A percentile compares a stretch with the other conserved stretches of the same genome.
Evolutionary conservation across 2,888 invertebrate genomes (phyloP).

Genomic region (Oscheius sp.): DNA sequence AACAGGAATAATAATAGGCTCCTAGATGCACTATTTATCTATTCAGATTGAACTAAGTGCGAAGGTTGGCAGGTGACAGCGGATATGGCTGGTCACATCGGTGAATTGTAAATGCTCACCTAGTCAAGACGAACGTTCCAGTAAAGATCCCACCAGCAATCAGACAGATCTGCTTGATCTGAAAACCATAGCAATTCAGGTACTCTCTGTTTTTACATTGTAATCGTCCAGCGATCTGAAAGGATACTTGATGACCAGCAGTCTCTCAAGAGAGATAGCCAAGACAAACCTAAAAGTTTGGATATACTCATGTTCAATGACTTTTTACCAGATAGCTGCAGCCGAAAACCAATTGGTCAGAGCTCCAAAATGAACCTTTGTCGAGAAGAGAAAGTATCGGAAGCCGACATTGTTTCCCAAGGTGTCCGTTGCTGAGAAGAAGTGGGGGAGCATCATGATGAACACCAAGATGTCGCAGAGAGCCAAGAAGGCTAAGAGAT

Average conservation of each 20-base stretch:
- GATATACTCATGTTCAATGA: not conserved
- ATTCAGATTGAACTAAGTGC: not conserved
- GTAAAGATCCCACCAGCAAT: constrained; percentile 48
- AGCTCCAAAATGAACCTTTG: constrained; percentile 57
- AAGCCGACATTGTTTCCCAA: constrained; percentile 45
- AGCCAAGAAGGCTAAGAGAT: constrained; percentile 58
- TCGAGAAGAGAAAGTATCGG: constrained; percentile 55
- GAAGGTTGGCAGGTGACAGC: not conserved
- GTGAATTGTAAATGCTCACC: constrained; percentile 11
- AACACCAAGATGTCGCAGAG: constrained; percentile 62
- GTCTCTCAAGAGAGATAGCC: constrained; percentile 61
- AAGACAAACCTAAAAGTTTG: constrained; percentile 55
- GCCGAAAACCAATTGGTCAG: constrained; percentile 64
- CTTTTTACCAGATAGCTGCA: constrained; percentile 59
- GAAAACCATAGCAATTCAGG: constrained; percentile 19
- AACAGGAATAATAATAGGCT: too few species aligned
- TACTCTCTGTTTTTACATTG: constrained; percentile 43
- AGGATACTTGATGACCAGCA: constrained; percentile 63
- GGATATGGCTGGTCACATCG: too few species aligned
- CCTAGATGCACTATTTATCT: too few species aligned
- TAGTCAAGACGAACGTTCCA: constrained; percentile 49
- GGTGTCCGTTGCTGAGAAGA: constrained; percentile 49
- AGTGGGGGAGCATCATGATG: constrained; percentile 57
- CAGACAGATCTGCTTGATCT: constrained; percentile 49
- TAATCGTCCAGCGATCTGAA: constrained; percentile 58